A percentile compares a stretch with the other conserved stretches of the same genome.
Evolutionary conservation across 2,888 invertebrate species (phyloP).

Genomic region (Pteria penguin): DNA sequence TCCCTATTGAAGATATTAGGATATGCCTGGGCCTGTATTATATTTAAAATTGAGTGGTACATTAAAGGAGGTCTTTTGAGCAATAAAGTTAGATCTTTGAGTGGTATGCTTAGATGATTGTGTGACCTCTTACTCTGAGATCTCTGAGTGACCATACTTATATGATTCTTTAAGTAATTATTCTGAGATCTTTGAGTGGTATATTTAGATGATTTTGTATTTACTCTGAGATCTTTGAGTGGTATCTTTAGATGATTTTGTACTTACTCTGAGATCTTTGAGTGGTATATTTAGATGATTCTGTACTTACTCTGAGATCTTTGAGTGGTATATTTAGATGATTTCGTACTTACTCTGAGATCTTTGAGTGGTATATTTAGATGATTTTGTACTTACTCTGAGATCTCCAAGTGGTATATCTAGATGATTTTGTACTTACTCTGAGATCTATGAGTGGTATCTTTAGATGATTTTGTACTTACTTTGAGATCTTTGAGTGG

Average conservation of each 20-base stretch:
- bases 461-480: slow-evolving; percentile 77
- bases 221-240: no score
- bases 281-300: slow-evolving; percentile 88
- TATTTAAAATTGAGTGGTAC: no score
- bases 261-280: slow-evolving; percentile 81
- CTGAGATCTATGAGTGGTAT: slow-evolving; percentile 84
- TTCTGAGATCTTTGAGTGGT: no score
- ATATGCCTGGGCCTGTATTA: no score
- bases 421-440: slow-evolving; percentile 87
- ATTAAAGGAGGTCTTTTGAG: no score
- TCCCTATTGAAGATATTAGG: no score
- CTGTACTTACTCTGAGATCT: slow-evolving; percentile 84
- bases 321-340: slow-evolving; percentile 84
- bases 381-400: slow-evolving; percentile 78
- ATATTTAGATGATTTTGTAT: no score
- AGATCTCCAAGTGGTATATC: slow-evolving; percentile 85
- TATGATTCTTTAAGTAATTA: no score
- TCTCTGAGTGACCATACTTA: no score
- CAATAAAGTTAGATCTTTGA: no score
- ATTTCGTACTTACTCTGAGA: slow-evolving; percentile 80
- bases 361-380: slow-evolving; percentile 84
- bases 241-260: not conserved
- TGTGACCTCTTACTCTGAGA: no score
- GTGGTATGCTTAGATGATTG: no score
- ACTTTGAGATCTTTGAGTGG: slow-evolving; percentile 83